phyloP scores from a whole-genome alignment of 2,113 vertebrate species.

The Camelus bactrianus region DNA sequence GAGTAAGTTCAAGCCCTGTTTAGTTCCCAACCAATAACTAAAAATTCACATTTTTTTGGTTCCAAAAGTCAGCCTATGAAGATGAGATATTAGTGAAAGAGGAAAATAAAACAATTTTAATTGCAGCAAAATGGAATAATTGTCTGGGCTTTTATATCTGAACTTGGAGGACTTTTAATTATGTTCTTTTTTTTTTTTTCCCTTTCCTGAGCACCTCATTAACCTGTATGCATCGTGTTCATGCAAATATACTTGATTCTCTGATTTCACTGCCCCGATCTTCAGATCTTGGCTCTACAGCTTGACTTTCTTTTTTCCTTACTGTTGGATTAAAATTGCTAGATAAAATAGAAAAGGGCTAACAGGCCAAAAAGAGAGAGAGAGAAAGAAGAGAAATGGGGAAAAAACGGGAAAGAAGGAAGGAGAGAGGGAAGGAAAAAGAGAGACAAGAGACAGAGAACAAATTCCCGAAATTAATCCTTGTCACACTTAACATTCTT shows the following conservation, averaged over 20 bases:
- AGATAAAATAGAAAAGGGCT: not conserved
- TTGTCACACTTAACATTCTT: not conserved
- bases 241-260: not conserved
- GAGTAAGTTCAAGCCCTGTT: not conserved
- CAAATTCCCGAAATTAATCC: not conserved
- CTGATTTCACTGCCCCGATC: not conserved
- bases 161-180: not conserved
- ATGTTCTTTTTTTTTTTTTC: not conserved
- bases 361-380: not conserved
- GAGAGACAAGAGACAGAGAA: not conserved
- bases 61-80: not conserved
- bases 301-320: not conserved
- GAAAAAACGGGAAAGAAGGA: accelerated
- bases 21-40: not conserved
- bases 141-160: not conserved
- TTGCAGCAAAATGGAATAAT: slow-evolving; percentile 21
- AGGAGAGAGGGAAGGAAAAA: not conserved
- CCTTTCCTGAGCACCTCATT: not conserved
- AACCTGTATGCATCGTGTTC: not conserved
- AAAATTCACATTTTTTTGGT: not conserved
- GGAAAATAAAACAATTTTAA: slow-evolving; percentile 25
- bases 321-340: not conserved
- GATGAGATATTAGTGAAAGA: not conserved
- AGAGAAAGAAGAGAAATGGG: not conserved
- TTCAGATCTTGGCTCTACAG: not conserved